These are phyloP conservation scores for Philereme vetulata DNA, from an alignment of 2,888 invertebrate genomes.

Conservation along the genomic window DNA sequence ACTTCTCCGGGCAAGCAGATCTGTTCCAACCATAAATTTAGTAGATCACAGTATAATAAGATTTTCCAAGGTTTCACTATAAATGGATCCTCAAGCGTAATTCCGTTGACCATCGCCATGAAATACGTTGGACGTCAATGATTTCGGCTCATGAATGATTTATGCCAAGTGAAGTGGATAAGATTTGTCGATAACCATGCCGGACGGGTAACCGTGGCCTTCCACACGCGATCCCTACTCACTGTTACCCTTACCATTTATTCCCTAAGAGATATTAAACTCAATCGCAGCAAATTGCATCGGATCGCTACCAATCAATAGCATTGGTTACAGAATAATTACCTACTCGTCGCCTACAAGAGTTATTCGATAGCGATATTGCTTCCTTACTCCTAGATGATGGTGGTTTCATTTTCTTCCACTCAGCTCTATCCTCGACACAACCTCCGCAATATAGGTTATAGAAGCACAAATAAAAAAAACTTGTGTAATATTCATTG, in stretches of 20 bases:
- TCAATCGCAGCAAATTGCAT: not conserved
- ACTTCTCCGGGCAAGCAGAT: too few relatives aligned
- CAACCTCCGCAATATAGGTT: too few relatives aligned
- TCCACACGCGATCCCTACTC: slow-evolving; percentile 30
- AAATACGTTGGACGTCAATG: slow-evolving; percentile 9
- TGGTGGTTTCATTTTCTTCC: too few relatives aligned
- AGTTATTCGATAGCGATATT: too few relatives aligned
- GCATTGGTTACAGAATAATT: too few relatives aligned
- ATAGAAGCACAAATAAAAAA: too few relatives aligned
- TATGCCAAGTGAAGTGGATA: slow-evolving; percentile 24
- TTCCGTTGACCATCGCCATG: not conserved
- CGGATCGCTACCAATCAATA: not conserved
- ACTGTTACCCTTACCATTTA: slow-evolving; percentile 20
- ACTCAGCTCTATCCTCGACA: too few relatives aligned
- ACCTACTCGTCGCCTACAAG: too few relatives aligned
- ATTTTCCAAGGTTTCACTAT: not conserved
- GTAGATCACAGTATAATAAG: too few relatives aligned
- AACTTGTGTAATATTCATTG: too few relatives aligned
- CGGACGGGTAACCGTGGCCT: slow-evolving; percentile 26
- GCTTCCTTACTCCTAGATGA: too few relatives aligned
- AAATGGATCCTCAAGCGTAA: not conserved
- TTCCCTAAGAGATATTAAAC: slow-evolving; percentile 3
- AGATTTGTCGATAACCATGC: slow-evolving; percentile 27
- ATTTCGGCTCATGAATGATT: slow-evolving; percentile 25
- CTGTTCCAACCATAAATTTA: too few relatives aligned